A percentile compares a stretch with the other conserved stretches of the same genome.
phyloP scores from a whole-genome alignment of 2,797 vertebrate species.

The Anas capensis region DNA sequence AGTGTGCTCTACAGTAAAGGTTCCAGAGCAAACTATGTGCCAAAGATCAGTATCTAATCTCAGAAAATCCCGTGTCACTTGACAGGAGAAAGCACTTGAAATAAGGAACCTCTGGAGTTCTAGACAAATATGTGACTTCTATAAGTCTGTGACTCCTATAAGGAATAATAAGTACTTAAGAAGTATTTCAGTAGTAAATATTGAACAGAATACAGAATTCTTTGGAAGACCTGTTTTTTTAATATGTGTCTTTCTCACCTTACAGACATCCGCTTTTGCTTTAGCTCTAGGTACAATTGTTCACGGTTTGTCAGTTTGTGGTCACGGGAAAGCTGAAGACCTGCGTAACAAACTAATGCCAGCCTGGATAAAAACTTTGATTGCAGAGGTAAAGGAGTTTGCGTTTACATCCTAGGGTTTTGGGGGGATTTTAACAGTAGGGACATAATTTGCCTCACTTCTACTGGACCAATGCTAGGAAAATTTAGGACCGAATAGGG shows the following conservation, averaged over 20 bases:
- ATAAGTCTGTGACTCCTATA: not conserved
- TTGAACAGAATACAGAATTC: not conserved
- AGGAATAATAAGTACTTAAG: not conserved
- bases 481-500: not conserved
- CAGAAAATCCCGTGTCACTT: not conserved
- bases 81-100: not conserved
- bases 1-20: not conserved
- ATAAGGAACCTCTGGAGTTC: not conserved
- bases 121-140: not conserved
- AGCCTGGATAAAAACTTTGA: conserved; percentile 91
- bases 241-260: conserved; percentile 10
- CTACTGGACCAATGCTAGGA: not conserved
- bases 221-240: not conserved
- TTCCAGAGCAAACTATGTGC: not conserved
- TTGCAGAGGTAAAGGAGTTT: conserved; percentile 86
- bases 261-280: conserved; percentile 91
- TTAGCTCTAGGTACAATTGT: conserved; percentile 89
- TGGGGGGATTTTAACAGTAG: not conserved
- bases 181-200: not conserved
- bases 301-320: conserved; percentile 88
- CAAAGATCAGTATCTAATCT: not conserved
- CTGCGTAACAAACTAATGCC: conserved; percentile 86
- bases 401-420: not conserved
- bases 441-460: not conserved
- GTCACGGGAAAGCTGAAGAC: conserved; percentile 93